Evolutionary conservation across 2,888 invertebrate species (phyloP).

Genomic region (Argyresthia goedartella): DNA sequence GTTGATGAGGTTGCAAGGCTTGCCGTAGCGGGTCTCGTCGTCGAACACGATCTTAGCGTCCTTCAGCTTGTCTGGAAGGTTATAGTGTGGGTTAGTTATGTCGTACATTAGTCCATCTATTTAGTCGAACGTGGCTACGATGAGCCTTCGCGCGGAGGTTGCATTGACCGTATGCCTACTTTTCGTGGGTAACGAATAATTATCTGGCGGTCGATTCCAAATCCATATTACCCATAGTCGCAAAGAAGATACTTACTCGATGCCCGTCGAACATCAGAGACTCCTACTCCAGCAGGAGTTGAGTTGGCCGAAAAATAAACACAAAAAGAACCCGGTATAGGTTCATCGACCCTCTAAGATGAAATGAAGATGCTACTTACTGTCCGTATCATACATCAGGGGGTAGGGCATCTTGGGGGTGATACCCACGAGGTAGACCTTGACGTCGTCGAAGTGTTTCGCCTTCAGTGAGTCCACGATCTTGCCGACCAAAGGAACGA

Average conservation of each 20-base stretch:
- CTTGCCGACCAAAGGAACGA: constrained; percentile 72
- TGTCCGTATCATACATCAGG: constrained; percentile 50
- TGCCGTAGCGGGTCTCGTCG: constrained; percentile 29
- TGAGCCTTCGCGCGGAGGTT: too few species aligned
- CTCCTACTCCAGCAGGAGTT: too few species aligned
- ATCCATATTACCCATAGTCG: too few species aligned
- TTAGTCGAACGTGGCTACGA: too few species aligned
- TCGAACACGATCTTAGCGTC: constrained; percentile 45
- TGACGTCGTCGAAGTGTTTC: constrained; percentile 59
- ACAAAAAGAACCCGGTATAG: too few species aligned
- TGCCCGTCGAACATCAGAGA: too few species aligned
- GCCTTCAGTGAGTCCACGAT: constrained; percentile 71
- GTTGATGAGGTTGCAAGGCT: constrained; percentile 25
- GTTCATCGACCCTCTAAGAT: too few species aligned
- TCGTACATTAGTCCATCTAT: too few species aligned
- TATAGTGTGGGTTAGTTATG: background rate
- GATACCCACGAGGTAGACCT: constrained; percentile 67
- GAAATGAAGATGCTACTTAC: constrained; percentile 25
- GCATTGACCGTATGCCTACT: background rate
- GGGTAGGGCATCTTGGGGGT: constrained; percentile 64
- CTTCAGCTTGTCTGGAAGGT: constrained; percentile 47
- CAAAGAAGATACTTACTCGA: too few species aligned
- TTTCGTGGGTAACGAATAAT: too few species aligned
- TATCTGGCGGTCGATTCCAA: too few species aligned
- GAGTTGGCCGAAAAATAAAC: too few species aligned